Base-by-base conservation (phyloP, 2,888 invertebrate genomes). In the Eilema sororculum region DNA sequence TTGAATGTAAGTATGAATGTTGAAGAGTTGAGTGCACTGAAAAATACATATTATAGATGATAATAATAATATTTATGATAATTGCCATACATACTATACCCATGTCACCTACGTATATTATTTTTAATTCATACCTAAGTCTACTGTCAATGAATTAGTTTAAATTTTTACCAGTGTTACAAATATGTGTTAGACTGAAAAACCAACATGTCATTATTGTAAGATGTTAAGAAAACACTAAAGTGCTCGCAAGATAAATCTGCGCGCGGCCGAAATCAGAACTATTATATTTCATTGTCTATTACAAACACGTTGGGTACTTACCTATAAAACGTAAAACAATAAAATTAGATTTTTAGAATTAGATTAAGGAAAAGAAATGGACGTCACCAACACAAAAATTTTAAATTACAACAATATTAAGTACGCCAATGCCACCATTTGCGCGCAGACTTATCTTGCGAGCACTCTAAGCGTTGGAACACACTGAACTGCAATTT, bases 1-100 rank as follows among this genome's bases (percentile, higher is more conserved):
- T 78, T 80, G 58, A 30, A 68, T 71, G 30, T 78, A 76, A 58
- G 8, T 68, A 57, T 66, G 37, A 41, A 62, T 52, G 52, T 52
- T 22, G 13, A 12, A 61, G 20, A 22, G 33, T 37, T 16, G 24
- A 24, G 62, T 62, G 41, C 61, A 62, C 37, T 52, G 52, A 52
- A 52, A 46, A 52, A 52, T 52, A 52, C 52, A 52, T 52, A 52
- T 52, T 52, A 52, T 52, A 52, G 52, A 52, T 52, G 52, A 52
- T 52, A 52, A 46, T 41, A 41, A 46, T 46, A n/a, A 9, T 3
- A 46, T 20, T 20, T 52, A 52, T 52, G 8, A 52, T 9, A n/a
- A 52, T 46, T 20, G 46, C 46, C 46, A 52, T 52, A 52, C 4
- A 1, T 41, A 16, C 41, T 16, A 41, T 1, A 1, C 1, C 1